Evolutionary conservation across 2,113 vertebrate genomes (phyloP), one percentile per base, ranked within the genome.

Genomic region (Panthera tigris): DNA sequence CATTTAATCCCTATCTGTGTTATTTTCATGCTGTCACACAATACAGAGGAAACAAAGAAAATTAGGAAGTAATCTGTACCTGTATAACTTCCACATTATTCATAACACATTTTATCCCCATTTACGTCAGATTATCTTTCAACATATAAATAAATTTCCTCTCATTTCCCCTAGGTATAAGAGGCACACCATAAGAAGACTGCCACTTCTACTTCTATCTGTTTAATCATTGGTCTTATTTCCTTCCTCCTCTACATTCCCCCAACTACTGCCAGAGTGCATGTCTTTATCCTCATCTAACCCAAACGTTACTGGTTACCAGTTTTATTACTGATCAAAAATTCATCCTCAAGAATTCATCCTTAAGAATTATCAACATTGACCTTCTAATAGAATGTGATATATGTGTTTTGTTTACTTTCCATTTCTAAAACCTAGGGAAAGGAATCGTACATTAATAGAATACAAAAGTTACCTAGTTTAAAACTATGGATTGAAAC

Each of bases 1-100:
- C 31, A 94, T 76, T 93, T 91, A 88, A 82, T 93, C 16, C 2
- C 1, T 55, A 39, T 82, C 33, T 94, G 50, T 92, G 61, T 97
- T 96, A 73, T 65, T 87, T 90, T 36, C n/a, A 71, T 55, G 21
- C 27, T 88, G 4, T 92, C 36, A 83, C 21, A 89, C 27, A 94
- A 81, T 4, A 91, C 52, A 74, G 55, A 57, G 39, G 18, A 90
- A 89, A 86, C 7, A 91, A 93, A 97, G 29, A 39, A 25, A 81
- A 11, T 1, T 85, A 78, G 36, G 25, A 91, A 73, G 27, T 78
- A 88, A 93, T 55, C 36, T 65, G 39, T 50, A 82, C 10, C 52
- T 71, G 25, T 27, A 25, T 29, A 74, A 87, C 25, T 92, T 93
- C 68, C 61, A 93, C 74, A 16, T 92, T 78, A 3, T 27, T 55